Evolutionary conservation across 2,888 invertebrate species (phyloP).

Genomic region (Epirrhoe alternata): DNA sequence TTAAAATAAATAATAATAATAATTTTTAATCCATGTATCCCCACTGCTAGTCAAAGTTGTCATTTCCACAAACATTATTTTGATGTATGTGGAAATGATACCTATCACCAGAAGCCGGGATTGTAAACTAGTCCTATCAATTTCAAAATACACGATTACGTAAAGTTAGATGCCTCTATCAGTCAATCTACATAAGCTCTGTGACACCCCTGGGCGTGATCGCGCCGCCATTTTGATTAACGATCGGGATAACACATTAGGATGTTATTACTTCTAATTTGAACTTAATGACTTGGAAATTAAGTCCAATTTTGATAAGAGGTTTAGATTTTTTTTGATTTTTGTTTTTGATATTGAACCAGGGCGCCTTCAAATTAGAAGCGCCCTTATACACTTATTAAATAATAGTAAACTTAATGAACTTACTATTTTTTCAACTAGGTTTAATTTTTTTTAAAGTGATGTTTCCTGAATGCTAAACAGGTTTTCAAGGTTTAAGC

Average conservation of each 20-base stretch:
- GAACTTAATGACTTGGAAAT: not conserved
- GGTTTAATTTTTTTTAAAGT: no score
- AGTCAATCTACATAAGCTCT: conserved; percentile 32
- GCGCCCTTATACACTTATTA: no score
- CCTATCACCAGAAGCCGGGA: not conserved
- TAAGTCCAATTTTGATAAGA: not conserved
- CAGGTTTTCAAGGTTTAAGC: no score
- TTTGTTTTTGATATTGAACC: not conserved
- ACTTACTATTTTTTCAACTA: no score
- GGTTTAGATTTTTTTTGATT: not conserved
- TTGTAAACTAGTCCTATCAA: not conserved
- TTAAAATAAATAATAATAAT: no score
- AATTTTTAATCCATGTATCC: no score
- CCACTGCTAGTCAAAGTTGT: no score
- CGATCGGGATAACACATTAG: conserved; percentile 31
- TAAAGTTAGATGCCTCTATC: conserved; percentile 37
- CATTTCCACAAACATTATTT: no score
- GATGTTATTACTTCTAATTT: conserved; percentile 16
- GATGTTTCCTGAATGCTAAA: no score
- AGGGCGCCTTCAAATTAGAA: no score
- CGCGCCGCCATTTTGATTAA: conserved; percentile 39
- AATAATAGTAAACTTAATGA: no score
- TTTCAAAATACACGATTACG: conserved; percentile 32
- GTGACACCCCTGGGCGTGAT: conserved; percentile 41
- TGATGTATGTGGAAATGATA: no score